phyloP scores from a whole-genome alignment of 2,888 invertebrate species.

The Brenthis hecate region DNA sequence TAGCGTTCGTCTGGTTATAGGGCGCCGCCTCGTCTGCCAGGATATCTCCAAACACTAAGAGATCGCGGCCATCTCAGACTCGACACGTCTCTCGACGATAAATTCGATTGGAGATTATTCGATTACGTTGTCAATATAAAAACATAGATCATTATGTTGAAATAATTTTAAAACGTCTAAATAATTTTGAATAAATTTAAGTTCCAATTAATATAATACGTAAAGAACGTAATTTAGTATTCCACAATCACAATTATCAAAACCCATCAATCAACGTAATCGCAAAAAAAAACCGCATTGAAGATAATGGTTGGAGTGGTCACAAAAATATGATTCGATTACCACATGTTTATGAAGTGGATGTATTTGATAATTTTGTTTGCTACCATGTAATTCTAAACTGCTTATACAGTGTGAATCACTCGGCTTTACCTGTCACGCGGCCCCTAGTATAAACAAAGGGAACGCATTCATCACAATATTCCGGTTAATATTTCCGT shows the following conservation, averaged over 20 bases:
- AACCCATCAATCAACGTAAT: conserved; percentile 31
- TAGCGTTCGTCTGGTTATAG: conserved; percentile 54
- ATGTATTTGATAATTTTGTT: conserved; percentile 29
- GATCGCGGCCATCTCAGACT: conserved; percentile 43
- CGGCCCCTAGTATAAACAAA: conserved; percentile 53
- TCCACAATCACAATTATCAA: conserved; percentile 24
- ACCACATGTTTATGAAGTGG: conserved; percentile 33
- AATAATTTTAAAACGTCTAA: not conserved
- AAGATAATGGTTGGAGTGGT: conserved; percentile 35
- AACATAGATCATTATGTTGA: conserved; percentile 21
- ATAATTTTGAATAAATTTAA: not conserved
- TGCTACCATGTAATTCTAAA: conserved; percentile 27
- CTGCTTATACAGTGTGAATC: conserved; percentile 35
- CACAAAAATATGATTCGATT: conserved; percentile 36
- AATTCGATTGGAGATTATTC: conserved; percentile 13
- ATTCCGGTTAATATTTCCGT: conserved; percentile 64
- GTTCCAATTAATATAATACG: not conserved
- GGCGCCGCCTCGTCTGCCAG: conserved; percentile 63
- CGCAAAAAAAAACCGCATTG: conserved; percentile 12
- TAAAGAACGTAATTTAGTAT: conserved; percentile 5
- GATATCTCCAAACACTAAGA: conserved; percentile 44
- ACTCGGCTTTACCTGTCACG: conserved; percentile 40
- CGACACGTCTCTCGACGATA: conserved; percentile 33
- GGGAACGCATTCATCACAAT: conserved; percentile 55
- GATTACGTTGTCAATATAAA: conserved; percentile 22